Conservation (phyloP, 2,113 vertebrate genomes). For the Vireo altiloquus region DNA sequence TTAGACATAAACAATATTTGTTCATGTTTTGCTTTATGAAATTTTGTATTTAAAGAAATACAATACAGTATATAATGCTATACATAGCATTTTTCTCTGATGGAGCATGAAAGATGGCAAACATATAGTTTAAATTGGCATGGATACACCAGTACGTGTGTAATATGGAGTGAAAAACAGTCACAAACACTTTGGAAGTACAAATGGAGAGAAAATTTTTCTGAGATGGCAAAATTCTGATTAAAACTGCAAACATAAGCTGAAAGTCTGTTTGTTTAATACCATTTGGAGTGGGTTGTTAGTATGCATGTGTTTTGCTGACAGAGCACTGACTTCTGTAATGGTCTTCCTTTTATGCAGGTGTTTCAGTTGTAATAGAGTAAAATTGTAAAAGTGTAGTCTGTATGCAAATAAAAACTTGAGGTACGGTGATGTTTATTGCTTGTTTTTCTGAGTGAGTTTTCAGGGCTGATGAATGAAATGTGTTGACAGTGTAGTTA, state of each 20-base stretch:
- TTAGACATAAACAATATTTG: not conserved
- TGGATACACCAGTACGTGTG: accelerated
- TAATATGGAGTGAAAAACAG: not conserved
- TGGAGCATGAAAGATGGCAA: not conserved
- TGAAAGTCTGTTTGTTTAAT: not conserved
- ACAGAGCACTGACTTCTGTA: not conserved
- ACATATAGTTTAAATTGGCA: not conserved
- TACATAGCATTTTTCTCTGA: not conserved
- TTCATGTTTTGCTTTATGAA: not conserved
- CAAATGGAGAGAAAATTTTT: not conserved
- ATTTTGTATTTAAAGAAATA: not conserved
- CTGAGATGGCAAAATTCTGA: not conserved
- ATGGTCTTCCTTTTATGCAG: not conserved
- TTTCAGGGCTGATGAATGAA: not conserved
- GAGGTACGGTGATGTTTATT: not conserved
- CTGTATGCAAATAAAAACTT: not conserved
- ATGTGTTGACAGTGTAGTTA: not conserved
- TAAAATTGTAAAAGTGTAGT: not conserved
- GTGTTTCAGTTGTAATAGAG: not conserved
- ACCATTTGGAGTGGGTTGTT: not conserved
- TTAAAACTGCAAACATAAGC: not conserved
- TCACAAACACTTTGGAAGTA: not conserved
- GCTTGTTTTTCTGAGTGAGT: not conserved
- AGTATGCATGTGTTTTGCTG: not conserved
- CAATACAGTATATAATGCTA: not conserved